Base-by-base conservation (phyloP, 2,797 vertebrate species). In the Alca torda region DNA sequence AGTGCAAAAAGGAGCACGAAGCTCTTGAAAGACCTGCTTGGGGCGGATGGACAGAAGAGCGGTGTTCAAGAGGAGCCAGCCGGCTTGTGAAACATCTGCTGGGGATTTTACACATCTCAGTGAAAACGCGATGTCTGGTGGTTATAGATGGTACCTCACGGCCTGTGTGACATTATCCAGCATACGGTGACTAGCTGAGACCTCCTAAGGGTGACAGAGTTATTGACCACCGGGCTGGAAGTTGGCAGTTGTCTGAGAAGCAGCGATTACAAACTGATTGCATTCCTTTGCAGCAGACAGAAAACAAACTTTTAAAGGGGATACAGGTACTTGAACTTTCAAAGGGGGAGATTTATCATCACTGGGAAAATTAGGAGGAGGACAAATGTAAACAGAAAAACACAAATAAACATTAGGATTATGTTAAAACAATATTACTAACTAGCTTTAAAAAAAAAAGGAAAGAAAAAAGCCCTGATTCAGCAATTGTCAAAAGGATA, bases 191-290 rank as follows among this genome's bases (percentile, higher is more conserved):
- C 16, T 1, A 25, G 10, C 51, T 43, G 84, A 41, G 31, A 41
- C 26, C 39, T 78, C 39, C 3, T 14, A 23, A 26, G 68, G 24
- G 48, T 57, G 30, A 5, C 51, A 75, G 78, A n/a, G n/a, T 37
- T 17, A 9, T 3, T 65, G 75, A 28, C 16, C 39, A 2, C 59
- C 35, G 54, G 60, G 45, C 13, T 54, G 50, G 63, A 51, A 54
- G 46, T 0, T 76, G 43, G 60, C 16, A 26, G 63, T 57, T 37
- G 6, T 18, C 9, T 11, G 23, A 25, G 54, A n/a, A 19, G 7
- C 3, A 68, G 25, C 0, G 1, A 19, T 28, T 16, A 16, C 4
- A 10, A 35, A 15, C 18, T 1, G 37, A 23, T 11, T 3, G 16
- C 24, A 8, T 79, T 59, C 5, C 8, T 77, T 56, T 79, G 37